These are phyloP conservation scores for Campoplex capitator DNA, from an alignment of 2,888 invertebrate species.

Conservation along the genomic window DNA sequence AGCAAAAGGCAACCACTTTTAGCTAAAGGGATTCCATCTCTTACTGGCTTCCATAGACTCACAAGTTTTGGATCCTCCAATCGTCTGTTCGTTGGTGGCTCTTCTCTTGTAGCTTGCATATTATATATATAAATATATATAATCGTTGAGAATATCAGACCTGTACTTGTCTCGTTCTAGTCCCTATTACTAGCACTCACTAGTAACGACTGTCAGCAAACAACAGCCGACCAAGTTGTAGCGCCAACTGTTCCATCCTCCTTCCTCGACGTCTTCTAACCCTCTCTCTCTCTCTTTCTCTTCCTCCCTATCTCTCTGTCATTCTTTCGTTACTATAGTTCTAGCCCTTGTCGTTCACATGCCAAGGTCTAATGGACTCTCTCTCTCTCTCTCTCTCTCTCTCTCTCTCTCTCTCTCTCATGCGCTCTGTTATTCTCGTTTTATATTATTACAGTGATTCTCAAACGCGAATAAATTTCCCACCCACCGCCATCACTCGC, in stretches of 20 bases:
- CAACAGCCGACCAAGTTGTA: constrained; percentile 70
- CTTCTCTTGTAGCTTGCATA: constrained; percentile 8
- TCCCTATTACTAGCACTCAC: constrained; percentile 22
- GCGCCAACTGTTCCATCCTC: constrained; percentile 62
- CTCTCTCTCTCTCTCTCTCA: not conserved
- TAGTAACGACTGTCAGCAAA: constrained; percentile 68
- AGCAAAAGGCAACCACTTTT: constrained; percentile 38
- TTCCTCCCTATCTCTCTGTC: constrained; percentile 12
- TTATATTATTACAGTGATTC: constrained; percentile 57
- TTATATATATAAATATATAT: constrained; percentile 12
- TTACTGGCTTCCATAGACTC: not conserved
- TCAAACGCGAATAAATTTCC: constrained; percentile 54
- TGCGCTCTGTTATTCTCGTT: not conserved
- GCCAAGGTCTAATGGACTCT: constrained; percentile 55
- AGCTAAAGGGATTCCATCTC: constrained; percentile 24
- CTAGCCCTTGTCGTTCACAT: constrained; percentile 48
- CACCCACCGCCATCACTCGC: not conserved
- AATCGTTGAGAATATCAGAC: not conserved
- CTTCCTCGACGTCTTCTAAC: constrained; percentile 38
- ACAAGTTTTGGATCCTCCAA: constrained; percentile 36
- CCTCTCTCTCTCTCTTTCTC: constrained; percentile 33
- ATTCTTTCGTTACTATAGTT: not conserved
- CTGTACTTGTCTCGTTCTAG: constrained; percentile 7
- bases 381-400: not conserved
- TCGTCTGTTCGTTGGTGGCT: constrained; percentile 31